Evolutionary conservation across 2,888 invertebrate species (phyloP), one percentile per base, ranked within the genome.

Genomic region (Cerastis leucographa): DNA sequence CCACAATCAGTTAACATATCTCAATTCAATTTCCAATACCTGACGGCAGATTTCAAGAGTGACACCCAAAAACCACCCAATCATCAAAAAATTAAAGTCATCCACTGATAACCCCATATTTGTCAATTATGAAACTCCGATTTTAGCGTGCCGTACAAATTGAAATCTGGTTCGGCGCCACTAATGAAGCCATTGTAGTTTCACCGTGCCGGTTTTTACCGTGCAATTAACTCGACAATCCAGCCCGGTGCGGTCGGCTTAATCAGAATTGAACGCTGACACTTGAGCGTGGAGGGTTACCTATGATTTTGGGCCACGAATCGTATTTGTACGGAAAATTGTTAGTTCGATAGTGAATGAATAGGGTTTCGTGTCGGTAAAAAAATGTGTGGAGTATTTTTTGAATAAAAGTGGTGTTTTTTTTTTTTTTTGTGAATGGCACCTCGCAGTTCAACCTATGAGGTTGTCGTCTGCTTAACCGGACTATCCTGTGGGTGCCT

Each of bases 171-270:
- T 87, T 87, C 80, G 80, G 83, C 80, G 78, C 81, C 90, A 90
- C 91, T 94, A 94, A 94, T 94, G 94, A 94, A 92, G 85, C 90
- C 80, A 93, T 93, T 94, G 93, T 93, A 91, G 90, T 84, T 87
- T 80, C 76, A 85, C 88, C 89, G 86, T 86, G 86, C 86, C 79
- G 90, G 92, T 93, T 93, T 93, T 93, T 93, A 92, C 89, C 88
- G 87, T 90, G 90, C 94, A 94, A 94, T 94, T 94, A 94, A 94
- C 90, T 90, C 88, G 87, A 88, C 91, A 91, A 91, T 90, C 91
- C 89, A 89, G 82, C 83, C 85, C 88, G 89, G 85, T 92, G 93
- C 88, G 94, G 93, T 93, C 86, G 88, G 89, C 88, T 92, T 92
- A 91, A 93, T 90, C 91, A 91, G 87, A 74, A 81, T 66, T 79